phyloP scores from a whole-genome alignment of 2,113 vertebrate species.

The Aptenodytes forsteri region DNA sequence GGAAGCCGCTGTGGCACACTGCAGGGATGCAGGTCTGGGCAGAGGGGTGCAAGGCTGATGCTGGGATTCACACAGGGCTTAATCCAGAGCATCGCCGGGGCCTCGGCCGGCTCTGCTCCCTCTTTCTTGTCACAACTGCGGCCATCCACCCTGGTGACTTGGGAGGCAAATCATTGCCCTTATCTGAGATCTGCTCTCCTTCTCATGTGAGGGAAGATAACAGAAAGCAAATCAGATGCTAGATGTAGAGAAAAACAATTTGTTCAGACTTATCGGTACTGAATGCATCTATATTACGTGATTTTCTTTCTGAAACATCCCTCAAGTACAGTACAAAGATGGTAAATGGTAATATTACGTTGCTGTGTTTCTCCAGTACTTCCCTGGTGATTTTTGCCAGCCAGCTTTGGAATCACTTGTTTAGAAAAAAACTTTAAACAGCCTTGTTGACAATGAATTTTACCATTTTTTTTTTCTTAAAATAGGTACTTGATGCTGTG shows the following conservation, averaged over 20 bases:
- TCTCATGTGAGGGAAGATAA: neutral
- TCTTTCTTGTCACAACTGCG: neutral
- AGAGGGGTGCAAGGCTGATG: neutral
- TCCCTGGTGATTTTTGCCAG: neutral
- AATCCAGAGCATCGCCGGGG: neutral
- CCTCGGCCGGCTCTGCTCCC: rapidly evolving
- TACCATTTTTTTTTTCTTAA: neutral
- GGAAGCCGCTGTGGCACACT: neutral
- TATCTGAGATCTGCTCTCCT: neutral
- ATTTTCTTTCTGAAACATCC: neutral
- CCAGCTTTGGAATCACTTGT: neutral
- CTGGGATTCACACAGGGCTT: neutral
- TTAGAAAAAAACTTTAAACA: neutral
- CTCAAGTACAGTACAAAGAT: neutral
- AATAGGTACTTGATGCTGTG: neutral
- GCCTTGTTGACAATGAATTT: neutral
- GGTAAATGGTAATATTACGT: neutral
- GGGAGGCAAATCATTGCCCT: neutral
- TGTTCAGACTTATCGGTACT: neutral
- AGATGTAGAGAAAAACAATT: neutral
- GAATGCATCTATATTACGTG: neutral
- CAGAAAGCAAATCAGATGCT: neutral
- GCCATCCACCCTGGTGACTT: rapidly evolving
- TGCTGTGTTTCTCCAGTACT: neutral
- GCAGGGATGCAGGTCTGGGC: no score